Evolutionary conservation across 64 coral and sea anemone genomes (phyloP).

Genomic region (Montipora cactus): DNA sequence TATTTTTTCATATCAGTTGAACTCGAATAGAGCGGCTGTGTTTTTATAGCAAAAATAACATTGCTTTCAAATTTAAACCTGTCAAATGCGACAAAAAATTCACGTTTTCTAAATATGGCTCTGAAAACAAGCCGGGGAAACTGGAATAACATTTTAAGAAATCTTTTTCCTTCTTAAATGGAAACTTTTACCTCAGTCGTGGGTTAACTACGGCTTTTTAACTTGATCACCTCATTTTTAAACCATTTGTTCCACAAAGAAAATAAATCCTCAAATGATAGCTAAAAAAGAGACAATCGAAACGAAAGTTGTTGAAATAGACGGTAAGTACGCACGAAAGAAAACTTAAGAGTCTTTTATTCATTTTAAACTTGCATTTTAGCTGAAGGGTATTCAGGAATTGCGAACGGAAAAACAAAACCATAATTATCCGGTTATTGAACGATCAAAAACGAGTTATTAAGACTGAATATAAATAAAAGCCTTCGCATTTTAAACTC

Average conservation of each 20-base stretch:
- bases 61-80: background rate
- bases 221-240: background rate
- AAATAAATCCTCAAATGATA: background rate
- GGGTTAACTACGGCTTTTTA: background rate
- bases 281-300: background rate
- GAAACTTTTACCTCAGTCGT: background rate
- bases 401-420: background rate
- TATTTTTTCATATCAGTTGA: background rate
- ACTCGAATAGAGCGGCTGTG: background rate
- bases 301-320: too few relatives aligned
- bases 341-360: background rate
- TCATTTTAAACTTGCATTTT: background rate
- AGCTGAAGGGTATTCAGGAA: background rate
- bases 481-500: background rate
- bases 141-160: background rate
- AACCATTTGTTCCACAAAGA: background rate
- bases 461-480: background rate
- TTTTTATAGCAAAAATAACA: background rate
- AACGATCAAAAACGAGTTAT: background rate
- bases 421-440: background rate
- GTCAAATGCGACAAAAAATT: conserved; percentile 14
- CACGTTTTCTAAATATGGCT: background rate
- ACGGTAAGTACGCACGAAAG: too few relatives aligned
- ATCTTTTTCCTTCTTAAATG: background rate
- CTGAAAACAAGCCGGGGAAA: background rate